Conservation (phyloP, 2,888 invertebrate species). For the Harmothoe impar region DNA sequence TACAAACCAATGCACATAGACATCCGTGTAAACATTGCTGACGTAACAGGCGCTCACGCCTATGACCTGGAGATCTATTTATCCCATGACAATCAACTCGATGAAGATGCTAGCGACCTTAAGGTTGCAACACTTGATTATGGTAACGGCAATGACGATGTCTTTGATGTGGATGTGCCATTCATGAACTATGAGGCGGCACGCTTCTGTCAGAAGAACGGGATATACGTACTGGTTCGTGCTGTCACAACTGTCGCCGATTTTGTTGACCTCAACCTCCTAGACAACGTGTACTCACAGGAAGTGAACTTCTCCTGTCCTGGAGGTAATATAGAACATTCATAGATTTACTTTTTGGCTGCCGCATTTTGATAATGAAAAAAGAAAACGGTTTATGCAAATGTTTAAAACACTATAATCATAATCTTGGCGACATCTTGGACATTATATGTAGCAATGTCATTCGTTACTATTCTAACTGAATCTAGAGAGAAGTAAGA, state of each 20-base stretch:
- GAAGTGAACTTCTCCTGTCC: not conserved
- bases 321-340: conserved; percentile 38
- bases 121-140: not conserved
- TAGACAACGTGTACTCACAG: not conserved
- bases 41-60: not conserved
- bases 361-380: no score
- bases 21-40: not conserved
- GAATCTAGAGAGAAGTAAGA: no score
- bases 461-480: no score
- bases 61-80: conserved; percentile 32
- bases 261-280: not conserved
- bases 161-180: not conserved
- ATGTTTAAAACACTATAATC: no score
- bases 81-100: not conserved
- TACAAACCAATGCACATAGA: not conserved
- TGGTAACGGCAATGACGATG: not conserved
- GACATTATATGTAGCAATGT: no score
- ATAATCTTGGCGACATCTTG: no score
- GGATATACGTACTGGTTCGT: not conserved
- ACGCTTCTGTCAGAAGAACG: not conserved
- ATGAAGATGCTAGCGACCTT: not conserved
- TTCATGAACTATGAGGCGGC: not conserved
- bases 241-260: not conserved
- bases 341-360: no score
- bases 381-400: no score